These are phyloP conservation scores for Lepidocyrtinus sp. DNA, from an alignment of 2,888 invertebrate species.

Conservation along the genomic window DNA sequence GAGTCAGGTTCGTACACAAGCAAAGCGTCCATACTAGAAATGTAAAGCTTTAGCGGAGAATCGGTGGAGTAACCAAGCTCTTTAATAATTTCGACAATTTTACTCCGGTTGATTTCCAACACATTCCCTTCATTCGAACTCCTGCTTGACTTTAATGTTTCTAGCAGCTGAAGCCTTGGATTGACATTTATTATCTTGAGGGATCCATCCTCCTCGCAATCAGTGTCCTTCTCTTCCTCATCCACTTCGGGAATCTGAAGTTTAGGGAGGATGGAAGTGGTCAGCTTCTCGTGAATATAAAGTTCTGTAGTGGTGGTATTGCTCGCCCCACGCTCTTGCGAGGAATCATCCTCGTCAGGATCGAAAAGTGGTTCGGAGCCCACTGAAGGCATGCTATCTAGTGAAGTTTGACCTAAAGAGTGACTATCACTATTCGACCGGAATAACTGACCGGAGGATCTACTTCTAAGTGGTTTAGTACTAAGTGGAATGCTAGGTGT, in stretches of 20 bases:
- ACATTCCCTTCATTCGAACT: slow-evolving; percentile 20
- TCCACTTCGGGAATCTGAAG: slow-evolving; percentile 36
- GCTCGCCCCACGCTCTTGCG: slow-evolving; percentile 22
- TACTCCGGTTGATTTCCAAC: slow-evolving; percentile 27
- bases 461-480: slow-evolving; percentile 17
- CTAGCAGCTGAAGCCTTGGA: not conserved
- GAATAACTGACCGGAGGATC: slow-evolving; percentile 41
- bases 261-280: slow-evolving; percentile 13
- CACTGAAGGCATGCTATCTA: slow-evolving; percentile 67
- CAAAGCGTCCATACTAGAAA: slow-evolving; percentile 70
- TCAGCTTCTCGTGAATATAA: not conserved
- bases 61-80: slow-evolving; percentile 67
- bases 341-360: slow-evolving; percentile 46
- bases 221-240: slow-evolving; percentile 21
- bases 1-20: slow-evolving; percentile 65
- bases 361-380: slow-evolving; percentile 65
- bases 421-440: slow-evolving; percentile 69
- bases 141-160: not conserved
- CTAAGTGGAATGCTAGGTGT: not conserved
- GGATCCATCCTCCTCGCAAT: not conserved
- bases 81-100: slow-evolving; percentile 56
- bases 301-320: not conserved
- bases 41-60: slow-evolving; percentile 65
- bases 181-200: not conserved
- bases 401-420: slow-evolving; percentile 65